Evolutionary conservation across 2,888 invertebrate genomes (phyloP).

Genomic region (Athalia circularis): DNA sequence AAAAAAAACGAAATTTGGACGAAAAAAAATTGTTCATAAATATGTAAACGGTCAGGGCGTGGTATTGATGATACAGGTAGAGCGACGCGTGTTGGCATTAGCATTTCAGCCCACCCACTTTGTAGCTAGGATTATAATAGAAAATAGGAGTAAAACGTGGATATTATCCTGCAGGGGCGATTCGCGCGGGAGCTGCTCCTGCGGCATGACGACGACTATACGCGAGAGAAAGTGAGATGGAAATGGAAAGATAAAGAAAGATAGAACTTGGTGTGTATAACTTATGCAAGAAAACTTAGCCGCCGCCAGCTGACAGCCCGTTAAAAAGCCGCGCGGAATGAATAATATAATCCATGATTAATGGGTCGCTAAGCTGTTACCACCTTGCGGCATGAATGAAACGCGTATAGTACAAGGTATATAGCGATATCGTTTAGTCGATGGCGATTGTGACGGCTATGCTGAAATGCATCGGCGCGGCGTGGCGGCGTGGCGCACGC

Average conservation of each 20-base stretch:
- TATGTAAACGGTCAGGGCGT: no score
- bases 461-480: no score
- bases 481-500: no score
- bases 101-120: not conserved
- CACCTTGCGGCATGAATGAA: constrained; percentile 64
- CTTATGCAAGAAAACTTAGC: constrained; percentile 34
- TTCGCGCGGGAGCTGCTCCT: no score
- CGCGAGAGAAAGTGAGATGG: not conserved
- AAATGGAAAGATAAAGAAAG: not conserved
- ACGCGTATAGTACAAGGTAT: not conserved
- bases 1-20: no score
- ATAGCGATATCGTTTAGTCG: not conserved
- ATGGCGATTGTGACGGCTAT: not conserved
- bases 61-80: no score
- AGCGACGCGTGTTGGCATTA: not conserved
- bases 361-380: constrained; percentile 69
- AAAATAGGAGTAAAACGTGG: not conserved
- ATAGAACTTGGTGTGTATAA: constrained; percentile 11
- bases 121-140: not conserved
- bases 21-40: no score
- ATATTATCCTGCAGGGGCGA: not conserved
- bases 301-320: constrained; percentile 46
- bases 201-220: no score
- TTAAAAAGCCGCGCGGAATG: constrained; percentile 57
- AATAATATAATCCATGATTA: constrained; percentile 69